phyloP scores from a whole-genome alignment of 2,113 vertebrate genomes.

The Paralichthys olivaceus region DNA sequence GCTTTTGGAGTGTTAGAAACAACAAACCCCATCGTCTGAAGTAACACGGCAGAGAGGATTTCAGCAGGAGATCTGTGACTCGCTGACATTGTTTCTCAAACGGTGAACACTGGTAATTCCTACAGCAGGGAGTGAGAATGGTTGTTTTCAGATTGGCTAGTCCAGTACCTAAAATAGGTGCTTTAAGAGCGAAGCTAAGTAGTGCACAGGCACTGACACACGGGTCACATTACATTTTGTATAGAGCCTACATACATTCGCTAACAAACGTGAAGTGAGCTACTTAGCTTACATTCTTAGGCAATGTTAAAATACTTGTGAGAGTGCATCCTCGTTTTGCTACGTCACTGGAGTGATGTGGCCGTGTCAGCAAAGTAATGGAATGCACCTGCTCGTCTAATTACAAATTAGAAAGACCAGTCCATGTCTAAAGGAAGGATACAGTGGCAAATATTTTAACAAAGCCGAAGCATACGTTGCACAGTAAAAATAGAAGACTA shows the following conservation, averaged over 20 bases:
- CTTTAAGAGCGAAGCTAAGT: slow-evolving; percentile 77
- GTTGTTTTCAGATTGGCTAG: slow-evolving; percentile 71
- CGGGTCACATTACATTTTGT: slow-evolving; percentile 72
- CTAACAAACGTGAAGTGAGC: slow-evolving; percentile 77
- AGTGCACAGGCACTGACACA: slow-evolving; percentile 80
- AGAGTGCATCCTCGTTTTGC: slow-evolving; percentile 43
- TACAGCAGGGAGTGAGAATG: slow-evolving; percentile 31
- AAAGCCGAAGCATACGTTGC: slow-evolving; percentile 73
- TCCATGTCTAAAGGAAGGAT: slow-evolving; percentile 38
- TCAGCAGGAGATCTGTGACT: slow-evolving; percentile 34
- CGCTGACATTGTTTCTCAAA: slow-evolving; percentile 24
- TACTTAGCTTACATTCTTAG: slow-evolving; percentile 79
- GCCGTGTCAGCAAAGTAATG: slow-evolving; percentile 21
- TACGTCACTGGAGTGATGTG: slow-evolving; percentile 4
- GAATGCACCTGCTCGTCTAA: slow-evolving; percentile 6
- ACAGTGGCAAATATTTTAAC: slow-evolving; percentile 79
- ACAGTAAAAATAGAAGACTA: slow-evolving; percentile 84
- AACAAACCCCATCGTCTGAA: slow-evolving; percentile 41
- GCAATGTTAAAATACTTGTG: slow-evolving; percentile 66
- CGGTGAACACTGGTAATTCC: slow-evolving; percentile 31
- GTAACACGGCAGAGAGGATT: slow-evolving; percentile 37
- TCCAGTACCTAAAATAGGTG: slow-evolving; percentile 75
- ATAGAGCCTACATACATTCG: slow-evolving; percentile 78
- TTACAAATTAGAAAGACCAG: slow-evolving; percentile 17
- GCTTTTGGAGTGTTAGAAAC: slow-evolving; percentile 55